These are phyloP conservation scores for Lagopus leucura DNA, from an alignment of 2,113 vertebrate species.

Conservation along the genomic window DNA sequence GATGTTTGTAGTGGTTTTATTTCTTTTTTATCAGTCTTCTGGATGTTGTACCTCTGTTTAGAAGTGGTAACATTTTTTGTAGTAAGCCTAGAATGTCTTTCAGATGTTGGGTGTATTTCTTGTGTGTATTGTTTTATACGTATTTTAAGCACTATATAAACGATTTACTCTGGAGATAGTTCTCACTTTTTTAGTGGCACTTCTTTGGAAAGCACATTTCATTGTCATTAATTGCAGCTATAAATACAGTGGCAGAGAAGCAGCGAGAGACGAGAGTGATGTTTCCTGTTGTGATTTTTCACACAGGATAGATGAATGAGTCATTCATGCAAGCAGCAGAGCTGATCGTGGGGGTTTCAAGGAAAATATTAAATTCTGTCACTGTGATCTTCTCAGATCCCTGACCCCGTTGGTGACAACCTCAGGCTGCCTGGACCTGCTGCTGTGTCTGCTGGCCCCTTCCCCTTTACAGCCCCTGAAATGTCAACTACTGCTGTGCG, in stretches of 20 bases:
- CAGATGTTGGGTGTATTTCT: not conserved
- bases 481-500: not conserved
- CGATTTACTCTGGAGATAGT: not conserved
- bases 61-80: not conserved
- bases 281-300: constrained; percentile 64
- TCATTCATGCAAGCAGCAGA: constrained; percentile 58
- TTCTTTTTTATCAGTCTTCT: not conserved
- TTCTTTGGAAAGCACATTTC: constrained; percentile 1
- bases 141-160: not conserved
- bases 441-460: not conserved
- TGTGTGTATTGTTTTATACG: not conserved
- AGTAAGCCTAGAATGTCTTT: not conserved
- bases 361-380: constrained; percentile 42
- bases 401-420: accelerated
- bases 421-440: not conserved
- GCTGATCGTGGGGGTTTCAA: constrained; percentile 43
- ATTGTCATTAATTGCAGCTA: constrained; percentile 28
- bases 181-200: not conserved
- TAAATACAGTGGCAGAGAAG: constrained; percentile 48
- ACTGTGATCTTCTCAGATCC: not conserved
- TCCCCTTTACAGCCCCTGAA: not conserved
- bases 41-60: not conserved
- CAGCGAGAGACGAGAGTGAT: constrained; percentile 43
- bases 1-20: not conserved
- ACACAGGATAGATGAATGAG: constrained; percentile 42